Evolutionary conservation across 1,140 invertebrate genomes (phyloP), one percentile per base, ranked within the genome.

Genomic region (Globodera ellingtonae): DNA sequence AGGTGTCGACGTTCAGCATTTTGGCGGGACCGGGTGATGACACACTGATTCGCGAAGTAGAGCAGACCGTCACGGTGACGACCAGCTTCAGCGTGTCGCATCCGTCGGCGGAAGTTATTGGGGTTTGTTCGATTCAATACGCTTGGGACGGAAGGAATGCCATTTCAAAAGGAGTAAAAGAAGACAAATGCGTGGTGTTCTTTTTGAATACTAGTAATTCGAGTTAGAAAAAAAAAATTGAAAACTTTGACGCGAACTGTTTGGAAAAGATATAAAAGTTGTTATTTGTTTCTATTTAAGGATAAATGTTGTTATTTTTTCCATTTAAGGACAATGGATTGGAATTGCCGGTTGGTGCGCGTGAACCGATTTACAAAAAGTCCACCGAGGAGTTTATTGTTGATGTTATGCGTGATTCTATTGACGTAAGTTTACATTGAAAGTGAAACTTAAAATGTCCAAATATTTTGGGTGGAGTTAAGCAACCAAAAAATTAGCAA

Each of bases 331-430:
- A 52, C n/a, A 35, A 35, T 18, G 72, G 48, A 52, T 62, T 62
- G 18, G 72, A 74, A 74, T 50, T 74, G 48, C 72, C 72, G 5
- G 6, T 74, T 3, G 13, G 50, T 74, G 72, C 15, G 15, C 73
- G 48, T 75, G 73, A 21, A 3, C 73, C 73, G 65, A 56, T 75
- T 47, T 75, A 75, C 72, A 74, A 52, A 73, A 9, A 24, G 52
- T 52, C 10, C 56, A 18, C 56, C 15, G 56, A 13, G 13, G 56
- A 62, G 10, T 13, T 18, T 15, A 62, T 18, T 18, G 56, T 18
- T 18, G 56, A 62, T 15, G 5, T 62, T 18, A 15, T 62, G 13
- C 13, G 13, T 15, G 56, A 62, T 62, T 62, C 56, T 62, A 15
- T 3, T 18, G 56, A 62, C 18, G 56, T 62, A 15, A 13, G 56